These are phyloP conservation scores for Brachyptera risi DNA, from an alignment of 2,888 invertebrate species.

Conservation along the genomic window DNA sequence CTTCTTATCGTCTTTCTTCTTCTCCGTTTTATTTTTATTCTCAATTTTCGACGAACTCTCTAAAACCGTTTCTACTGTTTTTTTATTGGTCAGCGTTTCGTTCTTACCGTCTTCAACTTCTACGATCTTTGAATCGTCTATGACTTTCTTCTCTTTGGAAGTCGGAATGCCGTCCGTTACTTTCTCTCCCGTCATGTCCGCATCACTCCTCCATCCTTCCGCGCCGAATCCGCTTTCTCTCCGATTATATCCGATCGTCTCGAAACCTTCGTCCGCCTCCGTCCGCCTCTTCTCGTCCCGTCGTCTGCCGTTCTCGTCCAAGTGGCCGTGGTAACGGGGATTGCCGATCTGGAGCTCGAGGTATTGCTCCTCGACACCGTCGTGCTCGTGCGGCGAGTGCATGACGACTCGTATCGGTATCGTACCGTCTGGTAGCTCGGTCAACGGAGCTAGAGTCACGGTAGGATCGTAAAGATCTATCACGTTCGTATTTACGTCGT, in stretches of 20 bases:
- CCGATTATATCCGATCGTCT: slow-evolving; percentile 22
- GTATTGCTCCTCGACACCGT: slow-evolving; percentile 39
- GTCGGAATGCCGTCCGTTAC: no score
- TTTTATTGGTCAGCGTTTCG: no score
- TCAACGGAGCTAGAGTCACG: slow-evolving; percentile 2
- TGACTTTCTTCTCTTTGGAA: no score
- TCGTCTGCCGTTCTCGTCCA: slow-evolving; percentile 27
- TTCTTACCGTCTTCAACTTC: no score
- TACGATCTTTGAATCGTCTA: no score
- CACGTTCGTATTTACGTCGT: background rate
- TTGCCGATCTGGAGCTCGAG: slow-evolving; percentile 38
- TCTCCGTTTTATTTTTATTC: no score
- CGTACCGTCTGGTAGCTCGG: slow-evolving; percentile 18
- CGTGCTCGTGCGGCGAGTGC: slow-evolving; percentile 41
- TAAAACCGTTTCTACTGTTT: no score
- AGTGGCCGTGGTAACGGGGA: slow-evolving; percentile 39
- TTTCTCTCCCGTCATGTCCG: no score
- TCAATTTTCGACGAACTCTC: no score
- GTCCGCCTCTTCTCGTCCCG: background rate
- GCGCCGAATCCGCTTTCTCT: no score
- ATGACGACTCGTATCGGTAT: slow-evolving; percentile 41
- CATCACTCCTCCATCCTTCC: no score
- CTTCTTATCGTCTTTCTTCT: no score
- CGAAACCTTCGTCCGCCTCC: background rate
- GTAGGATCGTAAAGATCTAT: background rate